Base-by-base conservation (phyloP, 2,888 invertebrate species). In the Polyommatus iphigenia region DNA sequence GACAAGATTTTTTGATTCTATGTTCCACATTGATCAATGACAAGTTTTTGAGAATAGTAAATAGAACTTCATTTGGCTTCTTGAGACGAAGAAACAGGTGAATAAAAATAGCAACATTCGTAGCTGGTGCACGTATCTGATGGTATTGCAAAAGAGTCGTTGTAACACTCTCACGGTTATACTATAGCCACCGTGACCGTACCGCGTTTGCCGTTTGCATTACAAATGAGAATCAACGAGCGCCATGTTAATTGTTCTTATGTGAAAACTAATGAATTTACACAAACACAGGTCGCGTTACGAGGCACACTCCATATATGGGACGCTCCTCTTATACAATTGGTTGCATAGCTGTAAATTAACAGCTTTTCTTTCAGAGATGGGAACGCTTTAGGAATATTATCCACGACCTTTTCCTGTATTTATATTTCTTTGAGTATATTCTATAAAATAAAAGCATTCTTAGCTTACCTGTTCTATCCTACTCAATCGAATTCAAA, bases 171-270 rank as follows among this genome's bases (percentile, higher is more conserved):
- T 81, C 83, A 82, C 83, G 85, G 82, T 79, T 54, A 77, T 71
- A 46, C 73, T 57, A 75, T 76, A 77, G 78, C 73, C 78, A 83
- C 83, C 85, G 87, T 88, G 87, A 85, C 86, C 84, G 85, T 85
- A 86, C 88, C 87, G 89, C 88, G 88, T 88, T 85, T 85, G 88
- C 88, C 86, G 88, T 87, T 87, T 88, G 91, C 90, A 92, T 91
- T 86, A 88, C 89, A 90, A 91, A 89, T 89, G 72, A 72, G 72
- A 72, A 72, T 36, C n/a, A 41, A 72, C 72, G 72, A 72, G 76
- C 50, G 29, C 29, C 67, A 46, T 36, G 77, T 78, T 79, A 78
- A 75, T 77, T 41, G 72, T 72, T 72, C 20, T 72, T 72, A 41
- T 72, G 41, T 41, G 72, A 41, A 72, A 72, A 72, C 72, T 67